Percentiles rank a stretch among this genome's conserved stretches.
phyloP scores from a whole-genome alignment of 1,140 invertebrate genomes.

The Caenorhabditis latens region DNA sequence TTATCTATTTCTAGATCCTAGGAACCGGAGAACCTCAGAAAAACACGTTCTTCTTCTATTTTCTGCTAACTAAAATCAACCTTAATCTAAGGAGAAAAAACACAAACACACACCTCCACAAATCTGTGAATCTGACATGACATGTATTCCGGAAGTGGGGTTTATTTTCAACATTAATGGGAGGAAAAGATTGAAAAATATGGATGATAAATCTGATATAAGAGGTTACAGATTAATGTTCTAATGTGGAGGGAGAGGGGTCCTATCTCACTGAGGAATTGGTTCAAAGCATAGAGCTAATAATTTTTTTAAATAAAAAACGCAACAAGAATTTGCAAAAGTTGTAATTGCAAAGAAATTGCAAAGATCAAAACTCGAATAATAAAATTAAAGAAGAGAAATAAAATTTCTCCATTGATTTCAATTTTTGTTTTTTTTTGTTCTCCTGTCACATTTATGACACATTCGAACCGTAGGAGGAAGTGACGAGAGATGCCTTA shows the following conservation, averaged over 20 bases:
- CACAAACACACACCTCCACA: not conserved
- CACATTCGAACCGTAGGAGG: too few species aligned
- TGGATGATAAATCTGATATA: not conserved
- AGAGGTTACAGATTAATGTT: slow-evolving; percentile 10
- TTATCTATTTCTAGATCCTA: not conserved
- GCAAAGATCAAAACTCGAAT: too few species aligned
- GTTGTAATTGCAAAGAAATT: not conserved
- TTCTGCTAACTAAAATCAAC: not conserved
- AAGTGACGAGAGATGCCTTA: too few species aligned
- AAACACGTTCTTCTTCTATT: not conserved
- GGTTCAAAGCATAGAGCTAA: too few species aligned
- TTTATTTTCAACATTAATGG: not conserved
- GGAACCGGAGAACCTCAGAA: not conserved
- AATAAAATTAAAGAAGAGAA: too few species aligned
- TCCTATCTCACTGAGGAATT: too few species aligned
- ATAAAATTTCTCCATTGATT: too few species aligned
- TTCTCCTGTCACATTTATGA: too few species aligned
- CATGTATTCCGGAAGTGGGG: slow-evolving; percentile 2
- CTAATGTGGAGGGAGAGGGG: not conserved
- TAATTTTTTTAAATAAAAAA: too few species aligned
- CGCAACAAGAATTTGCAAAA: too few species aligned
- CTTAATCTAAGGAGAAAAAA: not conserved
- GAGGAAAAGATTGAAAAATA: too few species aligned
- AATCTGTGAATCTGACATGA: slow-evolving; percentile 16
- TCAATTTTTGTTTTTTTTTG: too few species aligned